Conservation (phyloP, 1,140 invertebrate genomes). For the Dufourea novaeangliae region DNA sequence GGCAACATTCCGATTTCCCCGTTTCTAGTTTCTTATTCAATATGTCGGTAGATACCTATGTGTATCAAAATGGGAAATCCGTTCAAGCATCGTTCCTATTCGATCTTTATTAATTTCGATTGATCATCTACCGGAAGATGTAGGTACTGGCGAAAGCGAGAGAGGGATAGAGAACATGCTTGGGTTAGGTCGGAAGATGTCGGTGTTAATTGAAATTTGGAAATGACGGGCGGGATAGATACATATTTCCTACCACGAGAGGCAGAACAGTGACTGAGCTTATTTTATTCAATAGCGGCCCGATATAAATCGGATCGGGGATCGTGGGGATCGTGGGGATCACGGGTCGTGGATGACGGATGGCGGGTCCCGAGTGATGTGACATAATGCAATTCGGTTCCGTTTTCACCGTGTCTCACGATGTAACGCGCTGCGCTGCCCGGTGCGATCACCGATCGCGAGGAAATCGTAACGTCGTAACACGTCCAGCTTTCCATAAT, state of each 20-base stretch:
- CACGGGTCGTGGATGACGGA: conserved; percentile 20
- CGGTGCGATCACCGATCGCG: conserved; percentile 41
- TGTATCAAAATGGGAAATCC: no score
- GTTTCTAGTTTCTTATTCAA: no score
- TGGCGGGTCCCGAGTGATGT: conserved; percentile 53
- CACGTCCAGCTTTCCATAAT: conserved; percentile 70
- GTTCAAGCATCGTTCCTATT: no score
- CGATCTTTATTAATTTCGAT: no score
- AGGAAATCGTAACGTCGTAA: conserved; percentile 63
- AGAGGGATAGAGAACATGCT: no score
- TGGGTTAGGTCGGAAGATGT: no score
- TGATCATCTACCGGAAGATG: no score
- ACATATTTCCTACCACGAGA: conserved; percentile 13
- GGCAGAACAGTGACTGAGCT: conserved; percentile 20
- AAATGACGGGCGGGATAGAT: conserved; percentile 33
- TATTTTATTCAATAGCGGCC: conserved; percentile 52
- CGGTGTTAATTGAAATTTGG: conserved; percentile 12
- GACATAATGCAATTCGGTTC: conserved; percentile 67
- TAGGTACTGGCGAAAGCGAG: no score
- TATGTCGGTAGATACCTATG: no score
- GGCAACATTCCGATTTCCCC: no score
- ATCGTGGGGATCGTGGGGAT: no score
- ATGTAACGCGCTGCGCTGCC: conserved; percentile 15
- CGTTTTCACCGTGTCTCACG: conserved; percentile 7
- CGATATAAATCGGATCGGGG: conserved; percentile 51